These are phyloP conservation scores for Atta cephalotes DNA, from an alignment of 1,140 invertebrate species.

Conservation along the genomic window DNA sequence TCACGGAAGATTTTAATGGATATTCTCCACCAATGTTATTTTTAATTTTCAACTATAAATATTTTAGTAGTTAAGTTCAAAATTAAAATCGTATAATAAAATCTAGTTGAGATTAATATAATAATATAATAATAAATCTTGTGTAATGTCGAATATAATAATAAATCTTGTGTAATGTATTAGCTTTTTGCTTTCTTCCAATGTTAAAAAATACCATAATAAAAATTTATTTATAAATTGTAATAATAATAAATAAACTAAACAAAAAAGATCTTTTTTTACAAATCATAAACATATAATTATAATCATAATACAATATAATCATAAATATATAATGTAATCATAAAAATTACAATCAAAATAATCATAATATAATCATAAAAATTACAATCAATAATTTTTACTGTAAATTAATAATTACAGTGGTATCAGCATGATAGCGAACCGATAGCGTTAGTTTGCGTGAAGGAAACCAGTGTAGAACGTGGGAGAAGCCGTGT, in stretches of 20 bases:
- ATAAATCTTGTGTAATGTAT: neutral
- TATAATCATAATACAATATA: too few species aligned
- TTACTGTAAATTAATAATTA: neutral
- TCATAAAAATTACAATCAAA: too few species aligned
- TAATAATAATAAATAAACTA: neutral
- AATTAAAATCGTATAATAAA: constrained; percentile 4
- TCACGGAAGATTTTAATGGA: constrained; percentile 1
- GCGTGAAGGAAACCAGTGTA: constrained; percentile 18
- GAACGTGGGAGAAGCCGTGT: constrained; percentile 20
- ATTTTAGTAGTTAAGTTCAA: constrained; percentile 17
- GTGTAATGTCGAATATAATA: neutral
- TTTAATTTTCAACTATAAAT: neutral
- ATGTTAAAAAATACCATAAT: neutral
- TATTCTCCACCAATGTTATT: constrained; percentile 1
- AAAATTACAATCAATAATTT: neutral
- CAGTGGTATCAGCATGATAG: neutral
- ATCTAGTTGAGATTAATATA: neutral
- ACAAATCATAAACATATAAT: neutral
- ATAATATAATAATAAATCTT: neutral
- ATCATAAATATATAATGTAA: neutral
- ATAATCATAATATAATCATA: neutral
- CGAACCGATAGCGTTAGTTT: neutral
- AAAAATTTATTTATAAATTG: neutral
- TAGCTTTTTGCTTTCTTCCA: neutral
- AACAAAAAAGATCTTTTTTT: neutral